Evolutionary conservation across 1,140 invertebrate species (phyloP), one percentile per base, ranked within the genome.

Genomic region (Melanaphis sacchari): DNA sequence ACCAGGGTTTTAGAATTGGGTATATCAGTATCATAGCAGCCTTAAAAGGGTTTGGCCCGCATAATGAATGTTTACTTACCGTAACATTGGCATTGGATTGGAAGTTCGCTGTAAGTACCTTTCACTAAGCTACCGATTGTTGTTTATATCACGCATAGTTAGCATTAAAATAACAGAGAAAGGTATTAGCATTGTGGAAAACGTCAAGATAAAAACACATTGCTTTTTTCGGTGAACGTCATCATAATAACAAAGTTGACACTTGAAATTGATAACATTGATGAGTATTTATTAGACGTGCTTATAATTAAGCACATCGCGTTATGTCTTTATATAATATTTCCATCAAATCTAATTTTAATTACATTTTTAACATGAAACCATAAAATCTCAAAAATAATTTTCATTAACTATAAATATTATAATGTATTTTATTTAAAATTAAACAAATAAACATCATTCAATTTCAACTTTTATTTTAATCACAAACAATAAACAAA

Each of bases 31-130:
- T 82, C 91, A 26, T n/a, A 81, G n/a, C 59, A 92, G 66, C 66
- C 76, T 43, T 81, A 49, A 46, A 92, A 76, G 66, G 66, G 49
- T 92, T 31, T 36, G 31, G 66, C 76, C 66, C 66, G 91, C 76
- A 92, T 92, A 92, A 92, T 92, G 91, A 92, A 38, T 92, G 91
- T 92, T 92, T 92, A 92, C 91, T 92, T 92, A 92, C 91, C 91
- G 91, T 82, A 76, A 81, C 66, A 81, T n/a, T 41, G 41, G 90
- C 41, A 43, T 49, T 91, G 40, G 18, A 81, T 91, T 36, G 43
- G 43, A 49, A 46, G n/a, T 36, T 82, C 22, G 76, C 24, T 52
- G 66, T 91, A 82, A 92, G 76, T 92, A 81, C 41, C 24, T 31
- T 92, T 49, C 66, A 22, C n/a, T 92, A 92, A 92, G 76, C 91